Evolutionary conservation across 2,888 invertebrate genomes (phyloP).

Genomic region (Pristionchus mayeri): DNA sequence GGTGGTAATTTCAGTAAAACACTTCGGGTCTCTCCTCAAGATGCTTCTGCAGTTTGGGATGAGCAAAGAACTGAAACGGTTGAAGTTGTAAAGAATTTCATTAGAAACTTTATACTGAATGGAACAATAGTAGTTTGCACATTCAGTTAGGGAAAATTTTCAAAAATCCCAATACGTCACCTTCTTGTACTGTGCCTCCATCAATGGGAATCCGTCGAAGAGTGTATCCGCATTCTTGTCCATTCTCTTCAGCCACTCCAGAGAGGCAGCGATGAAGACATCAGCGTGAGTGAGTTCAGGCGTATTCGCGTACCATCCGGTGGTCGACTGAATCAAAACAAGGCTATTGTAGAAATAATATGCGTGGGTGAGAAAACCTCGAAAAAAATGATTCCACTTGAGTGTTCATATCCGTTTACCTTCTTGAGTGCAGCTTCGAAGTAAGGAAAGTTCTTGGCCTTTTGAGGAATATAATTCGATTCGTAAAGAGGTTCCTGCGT

Average conservation of each 20-base stretch:
- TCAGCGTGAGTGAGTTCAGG: background rate
- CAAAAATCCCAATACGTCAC: background rate
- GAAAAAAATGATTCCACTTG: too few relatives aligned
- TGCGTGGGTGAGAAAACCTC: too few relatives aligned
- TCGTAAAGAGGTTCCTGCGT: background rate
- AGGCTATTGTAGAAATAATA: too few relatives aligned
- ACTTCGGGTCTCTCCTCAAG: slow-evolving; percentile 24
- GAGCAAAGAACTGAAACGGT: slow-evolving; percentile 3
- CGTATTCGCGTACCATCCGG: slow-evolving; percentile 8
- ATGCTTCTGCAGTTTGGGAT: slow-evolving; percentile 23
- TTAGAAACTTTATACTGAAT: background rate
- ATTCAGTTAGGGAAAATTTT: background rate
- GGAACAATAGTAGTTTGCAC: background rate
- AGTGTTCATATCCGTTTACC: too few relatives aligned
- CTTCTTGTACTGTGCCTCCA: slow-evolving; percentile 32
- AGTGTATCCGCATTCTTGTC: background rate
- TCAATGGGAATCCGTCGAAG: background rate
- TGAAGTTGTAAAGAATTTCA: background rate
- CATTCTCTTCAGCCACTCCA: background rate
- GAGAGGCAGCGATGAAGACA: background rate
- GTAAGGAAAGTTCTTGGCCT: background rate
- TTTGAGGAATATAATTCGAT: background rate
- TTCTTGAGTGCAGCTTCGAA: background rate
- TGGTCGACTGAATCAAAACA: background rate
- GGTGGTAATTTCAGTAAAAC: background rate